Conservation (phyloP, 2,888 invertebrate genomes). For the Thymelicus sylvestris region DNA sequence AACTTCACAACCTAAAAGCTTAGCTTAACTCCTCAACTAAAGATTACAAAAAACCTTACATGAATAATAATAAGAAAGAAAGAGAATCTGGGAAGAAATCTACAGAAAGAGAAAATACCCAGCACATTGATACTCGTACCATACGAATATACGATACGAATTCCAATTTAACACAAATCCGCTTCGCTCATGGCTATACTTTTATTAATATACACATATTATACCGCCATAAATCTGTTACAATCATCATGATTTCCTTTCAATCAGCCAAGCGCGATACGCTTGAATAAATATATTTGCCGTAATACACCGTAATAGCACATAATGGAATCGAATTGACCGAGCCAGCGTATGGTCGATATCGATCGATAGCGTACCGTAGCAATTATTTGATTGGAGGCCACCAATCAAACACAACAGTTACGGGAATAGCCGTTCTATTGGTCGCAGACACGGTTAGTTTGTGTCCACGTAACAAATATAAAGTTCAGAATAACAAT, state of each 20-base stretch:
- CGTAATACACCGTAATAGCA: slow-evolving; percentile 30
- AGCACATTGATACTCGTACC: too few relatives aligned
- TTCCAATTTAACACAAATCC: too few relatives aligned
- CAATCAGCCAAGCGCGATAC: slow-evolving; percentile 24
- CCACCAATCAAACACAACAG: slow-evolving; percentile 58
- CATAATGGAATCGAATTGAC: slow-evolving; percentile 28
- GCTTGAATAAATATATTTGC: slow-evolving; percentile 28
- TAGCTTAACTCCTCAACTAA: too few relatives aligned
- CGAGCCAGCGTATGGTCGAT: slow-evolving; percentile 40
- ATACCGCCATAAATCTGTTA: slow-evolving; percentile 15
- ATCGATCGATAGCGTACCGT: slow-evolving; percentile 45
- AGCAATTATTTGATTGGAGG: slow-evolving; percentile 63
- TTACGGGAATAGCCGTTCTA: slow-evolving; percentile 26
- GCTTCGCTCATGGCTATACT: too few relatives aligned
- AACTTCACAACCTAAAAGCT: too few relatives aligned
- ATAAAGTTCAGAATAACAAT: not conserved
- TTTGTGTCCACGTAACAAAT: too few relatives aligned
- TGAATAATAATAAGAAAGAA: too few relatives aligned
- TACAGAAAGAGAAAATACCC: too few relatives aligned
- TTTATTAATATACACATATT: not conserved
- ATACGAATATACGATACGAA: too few relatives aligned
- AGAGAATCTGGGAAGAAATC: too few relatives aligned
- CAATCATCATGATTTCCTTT: slow-evolving; percentile 20
- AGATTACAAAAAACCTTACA: too few relatives aligned
- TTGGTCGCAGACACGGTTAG: not conserved